These are phyloP conservation scores for Coturnix japonica DNA, from an alignment of 2,113 vertebrate species.

Conservation along the genomic window DNA sequence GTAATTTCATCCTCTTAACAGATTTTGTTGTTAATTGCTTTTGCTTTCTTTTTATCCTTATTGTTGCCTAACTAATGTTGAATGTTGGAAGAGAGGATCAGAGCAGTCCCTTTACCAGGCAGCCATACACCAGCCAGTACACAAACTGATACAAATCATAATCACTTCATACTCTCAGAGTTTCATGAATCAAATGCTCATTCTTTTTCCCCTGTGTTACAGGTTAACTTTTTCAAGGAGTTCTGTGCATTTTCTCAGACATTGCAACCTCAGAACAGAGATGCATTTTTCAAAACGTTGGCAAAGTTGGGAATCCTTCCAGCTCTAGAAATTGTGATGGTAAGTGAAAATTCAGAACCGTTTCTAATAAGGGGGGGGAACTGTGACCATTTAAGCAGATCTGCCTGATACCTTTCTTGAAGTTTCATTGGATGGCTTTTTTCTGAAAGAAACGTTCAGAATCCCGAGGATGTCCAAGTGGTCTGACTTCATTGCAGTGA, in stretches of 20 bases:
- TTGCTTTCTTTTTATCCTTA: background rate
- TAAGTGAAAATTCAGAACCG: constrained; percentile 61
- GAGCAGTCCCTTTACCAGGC: background rate
- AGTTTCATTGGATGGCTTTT: background rate
- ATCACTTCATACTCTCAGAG: background rate
- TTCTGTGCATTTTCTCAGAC: constrained; percentile 99
- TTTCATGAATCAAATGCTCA: background rate
- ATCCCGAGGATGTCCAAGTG: background rate
- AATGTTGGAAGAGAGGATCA: background rate
- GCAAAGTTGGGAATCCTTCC: constrained; percentile 97
- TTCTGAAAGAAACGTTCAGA: background rate
- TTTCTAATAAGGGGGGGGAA: accelerated
- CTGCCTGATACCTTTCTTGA: background rate
- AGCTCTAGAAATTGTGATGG: constrained; percentile 98
- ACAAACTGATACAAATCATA: too few species aligned
- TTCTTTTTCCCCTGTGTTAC: background rate
- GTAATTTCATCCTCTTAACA: background rate
- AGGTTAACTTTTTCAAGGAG: constrained; percentile 99
- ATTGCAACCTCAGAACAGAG: constrained; percentile 96
- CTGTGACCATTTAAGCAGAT: accelerated
- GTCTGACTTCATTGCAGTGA: background rate
- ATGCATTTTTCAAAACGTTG: constrained; percentile 97
- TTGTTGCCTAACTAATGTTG: background rate
- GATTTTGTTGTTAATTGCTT: background rate
- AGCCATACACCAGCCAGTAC: accelerated